Percentiles rank a stretch among this genome's conserved stretches.
Evolutionary conservation across 2,113 vertebrate species (phyloP).

Genomic region (Todiramphus saurophagus): DNA sequence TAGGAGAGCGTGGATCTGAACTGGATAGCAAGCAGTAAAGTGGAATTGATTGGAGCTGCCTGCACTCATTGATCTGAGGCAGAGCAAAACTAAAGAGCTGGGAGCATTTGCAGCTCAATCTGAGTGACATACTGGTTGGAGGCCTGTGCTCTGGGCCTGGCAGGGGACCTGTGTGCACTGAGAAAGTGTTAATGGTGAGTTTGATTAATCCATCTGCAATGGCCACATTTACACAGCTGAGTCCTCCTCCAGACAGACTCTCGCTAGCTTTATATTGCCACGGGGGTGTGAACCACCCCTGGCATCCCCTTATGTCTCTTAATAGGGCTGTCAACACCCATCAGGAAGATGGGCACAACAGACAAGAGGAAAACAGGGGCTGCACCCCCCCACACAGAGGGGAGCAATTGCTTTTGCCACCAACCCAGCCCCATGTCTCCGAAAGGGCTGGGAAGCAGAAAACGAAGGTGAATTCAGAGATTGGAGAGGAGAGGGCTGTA

Average conservation of each 20-base stretch:
- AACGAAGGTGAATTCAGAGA: background rate
- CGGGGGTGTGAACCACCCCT: background rate
- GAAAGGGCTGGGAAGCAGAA: background rate
- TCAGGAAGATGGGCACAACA: background rate
- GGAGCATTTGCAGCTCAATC: constrained; percentile 53
- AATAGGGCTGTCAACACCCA: background rate
- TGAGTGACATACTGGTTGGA: rapidly evolving
- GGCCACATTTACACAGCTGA: background rate
- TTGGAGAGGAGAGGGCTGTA: background rate
- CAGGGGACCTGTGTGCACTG: background rate
- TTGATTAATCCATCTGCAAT: constrained; percentile 21
- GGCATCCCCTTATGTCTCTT: background rate
- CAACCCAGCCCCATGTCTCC: background rate
- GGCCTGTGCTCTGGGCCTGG: background rate
- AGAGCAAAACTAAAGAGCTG: constrained; percentile 4
- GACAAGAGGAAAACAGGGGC: background rate
- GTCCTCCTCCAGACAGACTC: background rate
- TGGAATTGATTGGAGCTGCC: constrained; percentile 45
- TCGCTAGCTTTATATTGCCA: background rate
- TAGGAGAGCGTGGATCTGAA: background rate
- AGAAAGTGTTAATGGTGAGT: constrained; percentile 5
- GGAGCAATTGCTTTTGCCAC: background rate
- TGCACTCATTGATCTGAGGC: constrained; percentile 10
- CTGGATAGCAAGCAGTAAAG: background rate
- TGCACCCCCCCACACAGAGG: background rate